Evolutionary conservation across 1,140 invertebrate species (phyloP), one percentile per base, ranked within the genome.

Genomic region (Penaeus indicus): DNA sequence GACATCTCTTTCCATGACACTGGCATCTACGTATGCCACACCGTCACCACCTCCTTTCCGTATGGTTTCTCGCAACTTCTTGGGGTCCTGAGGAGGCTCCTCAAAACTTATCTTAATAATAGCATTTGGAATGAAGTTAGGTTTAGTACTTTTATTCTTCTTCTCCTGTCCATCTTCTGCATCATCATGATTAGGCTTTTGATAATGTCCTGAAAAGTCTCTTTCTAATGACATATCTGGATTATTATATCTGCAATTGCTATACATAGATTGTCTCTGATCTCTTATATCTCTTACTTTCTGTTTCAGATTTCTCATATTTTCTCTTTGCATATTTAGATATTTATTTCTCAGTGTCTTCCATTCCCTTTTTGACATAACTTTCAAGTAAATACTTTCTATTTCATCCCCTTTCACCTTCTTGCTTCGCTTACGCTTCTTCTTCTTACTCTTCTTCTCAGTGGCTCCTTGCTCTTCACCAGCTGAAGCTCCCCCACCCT

Each of bases 301-400:
- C 81, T 72, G 64, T 64, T 90, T 90, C 13, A 90, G 64, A 25
- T 62, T 32, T 64, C 78, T 86, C 89, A 90, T 90, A 78, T 90
- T 86, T 32, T 86, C 85, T 67, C 72, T 75, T 60, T 90, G 89
- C 54, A 67, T 62, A 79, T 90, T 90, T 21, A 90, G 62, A 64
- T 90, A 90, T 61, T 90, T 82, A 64, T 90, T 90, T 47, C 89
- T 90, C 63, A 90, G 67, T 47, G 25, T 32, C 32, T 86, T 90
- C 89, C 89, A 90, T 47, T 90, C 89, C 64, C 62, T 64, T 32
- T 90, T 90, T 3, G 89, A 85, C 89, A 90, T 90, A 22, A 90
- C 89, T 75, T 72, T 82, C 54, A 90, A 60, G 69, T 86, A 90
- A 21, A 90, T 86, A 77, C 89, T 86, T n/a, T 86, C 89, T 27